Evolutionary conservation across 2,113 vertebrate genomes (phyloP).

Genomic region (Coptodon bakossiorum): DNA sequence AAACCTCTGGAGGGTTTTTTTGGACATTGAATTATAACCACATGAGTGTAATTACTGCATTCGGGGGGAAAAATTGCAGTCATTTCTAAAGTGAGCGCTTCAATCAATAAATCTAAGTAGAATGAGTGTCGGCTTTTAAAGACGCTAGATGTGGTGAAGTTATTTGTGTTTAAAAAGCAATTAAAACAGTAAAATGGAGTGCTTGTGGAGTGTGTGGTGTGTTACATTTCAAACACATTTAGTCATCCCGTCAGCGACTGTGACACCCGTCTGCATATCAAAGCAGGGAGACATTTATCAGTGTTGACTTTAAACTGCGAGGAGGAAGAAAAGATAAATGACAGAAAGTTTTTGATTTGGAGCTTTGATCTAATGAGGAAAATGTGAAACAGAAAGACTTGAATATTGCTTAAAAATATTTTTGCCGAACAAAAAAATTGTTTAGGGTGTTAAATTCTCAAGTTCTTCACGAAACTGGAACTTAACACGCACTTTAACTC

Average conservation of each 20-base stretch:
- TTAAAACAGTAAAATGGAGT: neutral
- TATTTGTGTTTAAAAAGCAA: conserved; percentile 31
- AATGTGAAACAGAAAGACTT: neutral
- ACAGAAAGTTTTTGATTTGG: neutral
- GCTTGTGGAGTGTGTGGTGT: neutral
- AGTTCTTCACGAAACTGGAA: neutral
- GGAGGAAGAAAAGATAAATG: neutral
- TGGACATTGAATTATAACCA: conserved; percentile 23
- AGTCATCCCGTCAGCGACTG: neutral
- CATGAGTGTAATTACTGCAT: conserved; percentile 40
- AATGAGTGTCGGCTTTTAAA: conserved; percentile 1
- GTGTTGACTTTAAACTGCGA: neutral
- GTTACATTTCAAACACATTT: neutral
- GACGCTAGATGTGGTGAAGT: conserved; percentile 23
- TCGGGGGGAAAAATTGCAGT: neutral
- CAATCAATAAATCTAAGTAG: conserved; percentile 32
- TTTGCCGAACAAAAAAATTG: neutral
- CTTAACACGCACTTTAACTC: neutral
- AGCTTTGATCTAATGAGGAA: neutral
- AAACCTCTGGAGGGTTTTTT: neutral
- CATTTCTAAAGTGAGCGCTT: neutral
- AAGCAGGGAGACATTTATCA: neutral
- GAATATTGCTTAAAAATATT: neutral
- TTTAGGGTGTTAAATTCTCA: neutral
- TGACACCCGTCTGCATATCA: neutral